Evolutionary conservation across 2,888 invertebrate genomes (phyloP), one percentile per base, ranked within the genome.

Genomic region (Brachypalpus laphriformis): DNA sequence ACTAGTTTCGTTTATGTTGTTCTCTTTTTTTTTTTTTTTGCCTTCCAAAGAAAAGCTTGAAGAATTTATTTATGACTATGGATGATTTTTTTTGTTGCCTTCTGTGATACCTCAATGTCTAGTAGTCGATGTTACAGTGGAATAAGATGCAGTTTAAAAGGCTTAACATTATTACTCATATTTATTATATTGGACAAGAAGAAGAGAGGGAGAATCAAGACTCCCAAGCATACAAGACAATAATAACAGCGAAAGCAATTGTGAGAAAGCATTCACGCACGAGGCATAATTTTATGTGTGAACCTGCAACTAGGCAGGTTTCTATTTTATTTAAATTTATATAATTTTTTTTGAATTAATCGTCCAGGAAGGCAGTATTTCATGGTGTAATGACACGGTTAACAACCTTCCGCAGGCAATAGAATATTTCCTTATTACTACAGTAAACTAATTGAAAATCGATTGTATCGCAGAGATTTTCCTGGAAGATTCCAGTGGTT

Each of bases 251-350:
- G 82, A 83, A 83, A 83, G 72, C 78, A 66, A 56, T 66, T 66
- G 71, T 78, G 74, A 68, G 83, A 83, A 83, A 83, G 83, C 78
- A 80, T 80, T 70, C 80, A 83, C 74, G 83, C 83, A 78, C 83
- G 68, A 72, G 66, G 14, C 61, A 66, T 74, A 78, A 83, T 83
- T 83, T 78, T 83, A 83, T 78, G 83, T 82, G 82, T 77, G 82
- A 82, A 82, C 42, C 11, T 47, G 51, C n/a, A 65, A 22, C 20
- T 11, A 57, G 31, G n/a, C 14, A 22, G 16, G 66, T 65, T 71
- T 51, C 42, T 42, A 47, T 57, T 42, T 47, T 74, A 42, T 54
- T 80, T 59, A 20, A 37, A 34, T 18, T 25, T 22, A 51, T 20
- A 9, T 3, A 28, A 28, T 34, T 61, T n/a, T 8, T 59, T 59